These are phyloP conservation scores for Mechanitis mazaeus DNA, from an alignment of 2,888 invertebrate species.

Conservation along the genomic window DNA sequence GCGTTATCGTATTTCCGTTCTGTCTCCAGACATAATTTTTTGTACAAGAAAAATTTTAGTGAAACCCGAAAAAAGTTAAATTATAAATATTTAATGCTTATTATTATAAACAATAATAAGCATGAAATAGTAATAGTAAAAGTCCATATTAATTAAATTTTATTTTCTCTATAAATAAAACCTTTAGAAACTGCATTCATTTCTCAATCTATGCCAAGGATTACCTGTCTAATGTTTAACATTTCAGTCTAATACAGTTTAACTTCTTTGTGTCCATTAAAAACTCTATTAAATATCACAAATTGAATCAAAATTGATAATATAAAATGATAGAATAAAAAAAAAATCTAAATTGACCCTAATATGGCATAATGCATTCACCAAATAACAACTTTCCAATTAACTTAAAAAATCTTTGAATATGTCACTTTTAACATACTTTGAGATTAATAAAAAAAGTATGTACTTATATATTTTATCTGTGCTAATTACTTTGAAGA, in stretches of 20 bases:
- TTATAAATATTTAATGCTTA: background rate
- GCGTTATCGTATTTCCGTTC: conserved; percentile 47
- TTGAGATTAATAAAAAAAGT: too few relatives aligned
- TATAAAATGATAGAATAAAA: too few relatives aligned
- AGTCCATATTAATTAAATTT: background rate
- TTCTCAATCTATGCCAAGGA: conserved; percentile 21
- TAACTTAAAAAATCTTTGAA: too few relatives aligned
- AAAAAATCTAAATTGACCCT: too few relatives aligned
- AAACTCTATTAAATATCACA: too few relatives aligned
- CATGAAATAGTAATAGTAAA: too few relatives aligned
- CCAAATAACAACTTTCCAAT: too few relatives aligned
- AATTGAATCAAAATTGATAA: too few relatives aligned
- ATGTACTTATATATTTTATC: background rate
- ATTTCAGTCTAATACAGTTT: conserved; percentile 5
- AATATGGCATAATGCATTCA: too few relatives aligned
- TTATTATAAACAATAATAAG: background rate
- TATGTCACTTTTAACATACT: too few relatives aligned
- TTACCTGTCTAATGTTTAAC: conserved; percentile 14
- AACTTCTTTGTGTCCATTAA: too few relatives aligned
- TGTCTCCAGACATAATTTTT: conserved; percentile 15
- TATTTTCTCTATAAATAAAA: background rate
- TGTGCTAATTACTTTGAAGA: background rate
- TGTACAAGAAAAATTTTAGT: background rate
- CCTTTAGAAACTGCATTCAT: background rate
- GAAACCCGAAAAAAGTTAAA: background rate